These are phyloP conservation scores for Ectemnius continuus DNA, from an alignment of 2,888 invertebrate species.

Conservation along the genomic window DNA sequence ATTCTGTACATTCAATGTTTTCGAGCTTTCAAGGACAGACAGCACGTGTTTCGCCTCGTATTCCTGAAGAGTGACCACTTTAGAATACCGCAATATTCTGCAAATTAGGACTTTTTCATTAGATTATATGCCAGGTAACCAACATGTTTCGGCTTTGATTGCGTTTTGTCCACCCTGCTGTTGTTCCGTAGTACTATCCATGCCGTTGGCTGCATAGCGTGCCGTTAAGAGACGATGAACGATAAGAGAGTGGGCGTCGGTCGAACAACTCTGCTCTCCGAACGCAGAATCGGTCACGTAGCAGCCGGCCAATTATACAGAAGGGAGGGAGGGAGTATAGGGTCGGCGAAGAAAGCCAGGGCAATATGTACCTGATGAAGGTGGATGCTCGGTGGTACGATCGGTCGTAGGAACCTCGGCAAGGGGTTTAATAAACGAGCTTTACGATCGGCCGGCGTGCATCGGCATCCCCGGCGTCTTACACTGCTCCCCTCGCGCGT, in stretches of 20 bases:
- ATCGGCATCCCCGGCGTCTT: conserved; percentile 24
- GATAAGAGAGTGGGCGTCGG: conserved; percentile 20
- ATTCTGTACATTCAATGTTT: too few species aligned
- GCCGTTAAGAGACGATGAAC: conserved; percentile 18
- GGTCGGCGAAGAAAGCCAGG: conserved; percentile 1
- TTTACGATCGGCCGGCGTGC: conserved; percentile 30
- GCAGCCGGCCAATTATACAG: conserved; percentile 22
- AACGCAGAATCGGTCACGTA: conserved; percentile 33
- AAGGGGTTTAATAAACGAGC: conserved; percentile 45
- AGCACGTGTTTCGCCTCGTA: too few species aligned
- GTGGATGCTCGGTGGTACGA: conserved; percentile 28
- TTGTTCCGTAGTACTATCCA: too few species aligned
- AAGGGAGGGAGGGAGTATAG: conserved; percentile 3
- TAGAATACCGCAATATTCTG: too few species aligned
- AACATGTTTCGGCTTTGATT: too few species aligned
- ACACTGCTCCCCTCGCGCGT: background rate
- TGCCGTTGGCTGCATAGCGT: too few species aligned
- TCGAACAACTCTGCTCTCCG: conserved; percentile 18
- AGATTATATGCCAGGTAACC: too few species aligned
- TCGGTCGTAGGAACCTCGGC: conserved; percentile 22
- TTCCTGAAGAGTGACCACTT: too few species aligned
- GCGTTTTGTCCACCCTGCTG: too few species aligned
- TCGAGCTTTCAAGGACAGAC: too few species aligned
- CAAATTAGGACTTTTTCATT: too few species aligned
- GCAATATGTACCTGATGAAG: conserved; percentile 17